Percentiles rank a stretch among this genome's conserved stretches.
Conservation (phyloP, 2,797 vertebrate species). For the Halcyon smyrnensis region DNA sequence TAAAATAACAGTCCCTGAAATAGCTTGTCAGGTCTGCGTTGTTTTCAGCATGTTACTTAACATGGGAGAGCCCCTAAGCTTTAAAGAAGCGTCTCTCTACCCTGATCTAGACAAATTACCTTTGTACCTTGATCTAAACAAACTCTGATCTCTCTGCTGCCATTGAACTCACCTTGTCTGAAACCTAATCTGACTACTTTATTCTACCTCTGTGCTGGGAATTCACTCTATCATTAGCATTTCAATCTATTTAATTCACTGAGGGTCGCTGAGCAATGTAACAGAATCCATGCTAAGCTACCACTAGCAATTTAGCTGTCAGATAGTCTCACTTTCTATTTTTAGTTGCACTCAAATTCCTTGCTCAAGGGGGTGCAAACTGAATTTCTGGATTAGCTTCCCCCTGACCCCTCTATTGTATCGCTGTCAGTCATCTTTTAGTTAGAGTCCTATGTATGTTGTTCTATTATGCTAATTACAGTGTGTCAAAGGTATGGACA, state of each 20-base stretch:
- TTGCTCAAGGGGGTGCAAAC: conserved; percentile 14
- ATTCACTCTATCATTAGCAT: conserved; percentile 73
- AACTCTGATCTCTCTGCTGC: conserved; percentile 47
- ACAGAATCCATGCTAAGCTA: conserved; percentile 57
- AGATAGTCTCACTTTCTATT: conserved; percentile 68
- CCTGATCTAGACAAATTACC: conserved; percentile 59
- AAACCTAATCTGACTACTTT: conserved; percentile 73
- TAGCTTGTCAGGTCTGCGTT: not conserved
- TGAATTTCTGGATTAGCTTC: conserved; percentile 55
- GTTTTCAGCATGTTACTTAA: not conserved
- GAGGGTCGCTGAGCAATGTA: conserved; percentile 70
- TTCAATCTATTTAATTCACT: conserved; percentile 77
- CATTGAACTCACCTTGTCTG: conserved; percentile 71
- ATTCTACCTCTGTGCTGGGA: conserved; percentile 64
- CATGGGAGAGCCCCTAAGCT: conserved; percentile 1
- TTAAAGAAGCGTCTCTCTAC: conserved; percentile 21
- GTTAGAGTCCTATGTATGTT: not conserved
- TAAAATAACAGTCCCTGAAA: conserved; percentile 25
- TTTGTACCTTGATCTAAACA: conserved; percentile 57
- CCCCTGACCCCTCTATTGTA: conserved; percentile 18
- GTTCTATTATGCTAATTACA: conserved; percentile 34
- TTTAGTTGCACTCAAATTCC: conserved; percentile 51
- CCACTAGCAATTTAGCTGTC: conserved; percentile 67
- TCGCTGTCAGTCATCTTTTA: conserved; percentile 22
- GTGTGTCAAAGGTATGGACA: not conserved